phyloP scores from a whole-genome alignment of 2,888 invertebrate genomes.

The Chouioia cunea region DNA sequence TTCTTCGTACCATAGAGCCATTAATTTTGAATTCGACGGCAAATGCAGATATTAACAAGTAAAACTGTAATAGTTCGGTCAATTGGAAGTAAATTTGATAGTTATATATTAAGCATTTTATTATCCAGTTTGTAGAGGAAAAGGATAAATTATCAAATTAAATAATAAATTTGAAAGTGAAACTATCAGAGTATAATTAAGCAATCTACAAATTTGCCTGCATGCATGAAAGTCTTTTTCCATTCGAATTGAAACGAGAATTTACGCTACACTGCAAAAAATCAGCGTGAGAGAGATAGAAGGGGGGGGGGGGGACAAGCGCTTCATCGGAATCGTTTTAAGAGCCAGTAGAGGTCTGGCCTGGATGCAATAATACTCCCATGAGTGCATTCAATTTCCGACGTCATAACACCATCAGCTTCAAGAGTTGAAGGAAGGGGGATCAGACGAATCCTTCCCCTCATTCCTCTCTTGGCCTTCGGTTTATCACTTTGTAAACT shows the following conservation, averaged over 20 bases:
- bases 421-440: constrained; percentile 9
- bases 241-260: constrained; percentile 53
- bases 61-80: constrained; percentile 9
- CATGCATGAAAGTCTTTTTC: constrained; percentile 37
- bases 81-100: background rate
- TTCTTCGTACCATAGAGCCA: too few relatives aligned
- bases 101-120: background rate
- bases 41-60: too few relatives aligned
- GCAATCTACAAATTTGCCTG: constrained; percentile 27
- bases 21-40: too few relatives aligned
- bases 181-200: constrained; percentile 16
- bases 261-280: constrained; percentile 37
- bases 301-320: background rate
- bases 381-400: constrained; percentile 56
- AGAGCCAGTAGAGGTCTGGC: constrained; percentile 52
- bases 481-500: constrained; percentile 2
- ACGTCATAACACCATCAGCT: constrained; percentile 51
- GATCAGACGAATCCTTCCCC: constrained; percentile 51
- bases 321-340: constrained; percentile 47
- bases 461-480: constrained; percentile 49
- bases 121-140: background rate
- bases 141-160: background rate
- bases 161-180: constrained; percentile 22
- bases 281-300: constrained; percentile 35
- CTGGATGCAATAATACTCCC: constrained; percentile 54